phyloP scores from a whole-genome alignment of 2,888 invertebrate species.

The Diplolepis rosae region DNA sequence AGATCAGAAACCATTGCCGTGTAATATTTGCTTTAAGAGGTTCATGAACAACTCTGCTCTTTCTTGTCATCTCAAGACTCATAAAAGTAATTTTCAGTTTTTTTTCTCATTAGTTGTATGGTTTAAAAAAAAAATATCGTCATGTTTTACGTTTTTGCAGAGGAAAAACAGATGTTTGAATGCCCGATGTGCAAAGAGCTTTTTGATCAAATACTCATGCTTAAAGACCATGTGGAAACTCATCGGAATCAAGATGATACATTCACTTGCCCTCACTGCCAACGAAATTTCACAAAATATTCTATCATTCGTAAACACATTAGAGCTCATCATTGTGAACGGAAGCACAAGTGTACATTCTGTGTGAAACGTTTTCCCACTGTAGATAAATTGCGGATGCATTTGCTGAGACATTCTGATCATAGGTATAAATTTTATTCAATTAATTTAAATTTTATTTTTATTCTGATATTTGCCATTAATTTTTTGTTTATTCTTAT shows the following conservation, averaged over 20 bases:
- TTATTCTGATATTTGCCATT: background rate
- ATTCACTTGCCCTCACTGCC: conserved; percentile 83
- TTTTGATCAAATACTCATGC: conserved; percentile 79
- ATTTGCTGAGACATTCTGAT: conserved; percentile 76
- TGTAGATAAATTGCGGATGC: conserved; percentile 82
- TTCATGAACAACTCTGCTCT: conserved; percentile 84
- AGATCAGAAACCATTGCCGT: conserved; percentile 82
- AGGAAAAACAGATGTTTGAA: conserved; percentile 79
- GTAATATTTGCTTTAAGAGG: conserved; percentile 79
- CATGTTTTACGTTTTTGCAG: too few species aligned
- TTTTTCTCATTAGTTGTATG: too few species aligned
- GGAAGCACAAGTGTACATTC: conserved; percentile 80
- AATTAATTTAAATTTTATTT: background rate
- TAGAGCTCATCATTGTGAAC: conserved; percentile 82
- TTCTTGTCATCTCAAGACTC: conserved; percentile 83
- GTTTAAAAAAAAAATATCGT: too few species aligned
- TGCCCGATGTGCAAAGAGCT: conserved; percentile 84
- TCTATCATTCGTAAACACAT: conserved; percentile 84
- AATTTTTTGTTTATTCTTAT: background rate
- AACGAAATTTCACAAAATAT: conserved; percentile 79
- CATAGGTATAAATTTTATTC: conserved; percentile 67
- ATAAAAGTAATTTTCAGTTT: conserved; percentile 72
- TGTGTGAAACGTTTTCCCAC: conserved; percentile 83
- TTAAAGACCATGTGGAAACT: conserved; percentile 80
- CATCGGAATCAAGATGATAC: conserved; percentile 79